Evolutionary conservation across 2,888 invertebrate genomes (phyloP).

Genomic region (Escarpia spicata): DNA sequence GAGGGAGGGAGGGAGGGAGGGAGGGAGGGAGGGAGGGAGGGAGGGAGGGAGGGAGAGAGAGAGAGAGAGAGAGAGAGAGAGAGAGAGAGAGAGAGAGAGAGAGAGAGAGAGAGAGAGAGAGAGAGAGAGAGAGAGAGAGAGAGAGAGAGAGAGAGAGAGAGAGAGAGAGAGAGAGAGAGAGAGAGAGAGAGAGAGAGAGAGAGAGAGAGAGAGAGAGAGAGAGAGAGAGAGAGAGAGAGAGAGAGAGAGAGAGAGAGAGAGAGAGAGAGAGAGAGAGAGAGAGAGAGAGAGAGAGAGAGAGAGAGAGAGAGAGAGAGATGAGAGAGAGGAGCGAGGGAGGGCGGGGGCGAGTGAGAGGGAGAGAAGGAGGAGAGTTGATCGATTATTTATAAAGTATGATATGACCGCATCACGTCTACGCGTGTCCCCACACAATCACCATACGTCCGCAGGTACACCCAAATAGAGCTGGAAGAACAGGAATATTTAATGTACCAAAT

Average conservation of each 20-base stretch:
- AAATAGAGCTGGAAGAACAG: too few species aligned
- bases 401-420: too few species aligned
- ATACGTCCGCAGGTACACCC: too few species aligned
- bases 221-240: neutral
- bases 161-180: too few species aligned
- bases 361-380: neutral
- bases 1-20: too few species aligned
- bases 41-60: neutral
- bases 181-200: neutral
- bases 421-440: too few species aligned
- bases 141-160: too few species aligned
- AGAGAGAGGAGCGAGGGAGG: neutral
- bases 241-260: too few species aligned
- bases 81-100: neutral
- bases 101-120: neutral
- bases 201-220: neutral
- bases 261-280: neutral
- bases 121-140: too few species aligned
- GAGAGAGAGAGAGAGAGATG: neutral
- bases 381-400: too few species aligned
- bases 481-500: too few species aligned
- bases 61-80: neutral
- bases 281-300: neutral
- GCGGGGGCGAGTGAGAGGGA: neutral
- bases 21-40: too few species aligned